Conservation (phyloP, 64 coral and sea anemone species). For the Montipora foliosa region DNA sequence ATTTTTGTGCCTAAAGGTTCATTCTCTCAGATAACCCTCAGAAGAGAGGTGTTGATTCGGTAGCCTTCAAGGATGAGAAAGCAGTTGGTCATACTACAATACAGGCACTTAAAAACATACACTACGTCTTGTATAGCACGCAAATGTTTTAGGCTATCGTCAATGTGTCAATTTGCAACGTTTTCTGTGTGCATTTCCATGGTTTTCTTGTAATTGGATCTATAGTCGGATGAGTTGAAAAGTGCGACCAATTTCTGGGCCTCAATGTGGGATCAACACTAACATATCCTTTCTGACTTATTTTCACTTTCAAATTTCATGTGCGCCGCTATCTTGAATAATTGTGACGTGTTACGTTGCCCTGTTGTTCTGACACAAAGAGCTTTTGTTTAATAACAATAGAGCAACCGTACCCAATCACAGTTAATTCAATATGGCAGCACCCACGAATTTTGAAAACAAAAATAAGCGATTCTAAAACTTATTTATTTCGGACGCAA, state of each 20-base stretch:
- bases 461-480: too few species aligned
- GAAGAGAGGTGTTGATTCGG: slow-evolving; percentile 17
- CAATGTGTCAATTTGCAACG: slow-evolving; percentile 21
- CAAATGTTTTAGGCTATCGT: slow-evolving; percentile 15
- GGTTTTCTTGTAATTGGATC: slow-evolving; percentile 24
- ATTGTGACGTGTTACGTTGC: too few species aligned
- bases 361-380: too few species aligned
- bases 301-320: too few species aligned
- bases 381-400: too few species aligned
- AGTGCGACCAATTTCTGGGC: slow-evolving; percentile 10
- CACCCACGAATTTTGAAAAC: too few species aligned
- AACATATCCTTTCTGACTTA: not conserved
- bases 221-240: slow-evolving; percentile 19
- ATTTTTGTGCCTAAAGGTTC: not conserved
- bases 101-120: slow-evolving; percentile 25
- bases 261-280: not conserved
- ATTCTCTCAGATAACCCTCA: slow-evolving; percentile 11
- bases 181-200: slow-evolving; percentile 25
- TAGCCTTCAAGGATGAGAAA: slow-evolving; percentile 32
- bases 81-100: slow-evolving; percentile 14
- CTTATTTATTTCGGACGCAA: too few species aligned
- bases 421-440: too few species aligned
- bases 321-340: too few species aligned
- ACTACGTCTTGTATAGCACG: slow-evolving; percentile 23
- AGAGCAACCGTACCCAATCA: too few species aligned